Evolutionary conservation across 2,797 vertebrate species (phyloP).

Genomic region (Sandelia bainsii): DNA sequence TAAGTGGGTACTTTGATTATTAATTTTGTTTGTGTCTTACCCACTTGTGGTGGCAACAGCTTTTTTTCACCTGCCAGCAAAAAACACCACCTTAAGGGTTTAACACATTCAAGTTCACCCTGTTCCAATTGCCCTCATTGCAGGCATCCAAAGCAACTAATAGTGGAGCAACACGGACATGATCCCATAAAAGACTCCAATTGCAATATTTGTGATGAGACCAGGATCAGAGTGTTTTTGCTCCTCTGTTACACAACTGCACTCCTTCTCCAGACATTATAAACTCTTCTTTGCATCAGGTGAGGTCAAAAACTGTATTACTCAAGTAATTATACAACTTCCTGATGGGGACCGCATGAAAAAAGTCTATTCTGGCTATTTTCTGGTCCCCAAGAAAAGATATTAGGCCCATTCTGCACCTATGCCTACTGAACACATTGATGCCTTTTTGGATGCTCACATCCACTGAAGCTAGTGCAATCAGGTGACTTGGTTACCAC

Average conservation of each 20-base stretch:
- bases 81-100: conserved; percentile 20
- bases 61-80: conserved; percentile 28
- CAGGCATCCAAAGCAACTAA: conserved; percentile 31
- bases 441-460: conserved; percentile 1
- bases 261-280: conserved; percentile 3
- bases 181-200: conserved; percentile 9
- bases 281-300: conserved; percentile 3
- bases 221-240: conserved; percentile 4
- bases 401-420: neutral
- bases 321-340: neutral
- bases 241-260: neutral
- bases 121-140: neutral
- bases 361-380: neutral
- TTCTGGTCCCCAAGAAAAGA: conserved; percentile 6
- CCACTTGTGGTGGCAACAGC: conserved; percentile 12
- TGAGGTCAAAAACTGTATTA: neutral
- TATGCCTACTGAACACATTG: neutral
- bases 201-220: conserved; percentile 22
- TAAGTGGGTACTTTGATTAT: neutral
- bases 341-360: neutral
- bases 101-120: conserved; percentile 33
- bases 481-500: conserved; percentile 15
- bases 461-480: neutral
- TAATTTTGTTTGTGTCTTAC: neutral
- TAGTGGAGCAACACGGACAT: conserved; percentile 10